A percentile compares a stretch with the other conserved stretches of the same genome.
These are phyloP conservation scores for Elanoides forficatus DNA, from an alignment of 2,113 vertebrate genomes.

Conservation along the genomic window DNA sequence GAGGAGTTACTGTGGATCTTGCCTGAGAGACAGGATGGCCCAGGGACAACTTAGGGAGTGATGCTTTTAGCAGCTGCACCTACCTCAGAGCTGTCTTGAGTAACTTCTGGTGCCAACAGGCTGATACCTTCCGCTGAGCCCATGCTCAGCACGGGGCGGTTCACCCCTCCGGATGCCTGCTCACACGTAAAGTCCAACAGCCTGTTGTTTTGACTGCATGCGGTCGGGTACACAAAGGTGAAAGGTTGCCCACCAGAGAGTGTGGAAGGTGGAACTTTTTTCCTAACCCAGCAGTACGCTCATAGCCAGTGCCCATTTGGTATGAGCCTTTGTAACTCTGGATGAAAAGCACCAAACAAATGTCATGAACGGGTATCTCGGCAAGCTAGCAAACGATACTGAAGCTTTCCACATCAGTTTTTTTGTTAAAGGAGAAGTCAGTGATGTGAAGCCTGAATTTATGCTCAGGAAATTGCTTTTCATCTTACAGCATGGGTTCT, in stretches of 20 bases:
- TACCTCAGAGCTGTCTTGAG: not conserved
- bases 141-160: not conserved
- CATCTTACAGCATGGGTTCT: not conserved
- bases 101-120: not conserved
- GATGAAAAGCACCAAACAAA: not conserved
- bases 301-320: accelerated
- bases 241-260: not conserved
- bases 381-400: not conserved
- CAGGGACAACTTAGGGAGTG: not conserved
- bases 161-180: accelerated
- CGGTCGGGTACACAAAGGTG: accelerated
- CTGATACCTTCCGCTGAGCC: not conserved
- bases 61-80: not conserved
- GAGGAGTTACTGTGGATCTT: not conserved
- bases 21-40: not conserved
- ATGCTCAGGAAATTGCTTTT: conserved; percentile 18
- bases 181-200: not conserved
- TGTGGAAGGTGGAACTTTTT: not conserved
- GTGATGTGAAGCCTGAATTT: not conserved
- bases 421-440: not conserved
- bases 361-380: not conserved
- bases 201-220: not conserved
- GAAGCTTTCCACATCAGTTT: not conserved
- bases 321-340: not conserved
- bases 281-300: not conserved